Percentiles rank a stretch among this genome's conserved stretches.
These are phyloP conservation scores for Megastigmus dorsalis DNA, from an alignment of 2,888 invertebrate species.

Conservation along the genomic window DNA sequence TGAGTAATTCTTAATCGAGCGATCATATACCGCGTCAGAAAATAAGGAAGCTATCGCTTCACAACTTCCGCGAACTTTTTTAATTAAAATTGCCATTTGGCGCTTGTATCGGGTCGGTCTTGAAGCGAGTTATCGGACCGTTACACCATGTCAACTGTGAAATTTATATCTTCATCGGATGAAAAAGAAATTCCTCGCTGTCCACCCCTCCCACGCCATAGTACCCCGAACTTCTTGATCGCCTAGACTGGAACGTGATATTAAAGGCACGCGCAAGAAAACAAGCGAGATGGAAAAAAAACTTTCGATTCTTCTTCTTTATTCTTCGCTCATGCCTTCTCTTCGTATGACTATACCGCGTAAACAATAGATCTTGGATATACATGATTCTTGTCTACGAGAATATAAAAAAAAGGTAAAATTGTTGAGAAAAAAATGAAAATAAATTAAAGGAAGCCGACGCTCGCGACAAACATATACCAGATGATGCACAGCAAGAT, in stretches of 20 bases:
- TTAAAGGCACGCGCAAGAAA: background rate
- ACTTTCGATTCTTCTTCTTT: conserved; percentile 1
- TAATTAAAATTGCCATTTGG: conserved; percentile 40
- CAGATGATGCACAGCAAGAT: no score
- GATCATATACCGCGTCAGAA: background rate
- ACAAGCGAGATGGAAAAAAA: background rate
- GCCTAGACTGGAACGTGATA: background rate
- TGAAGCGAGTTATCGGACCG: conserved; percentile 31
- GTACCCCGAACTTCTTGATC: background rate
- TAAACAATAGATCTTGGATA: no score
- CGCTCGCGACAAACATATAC: no score
- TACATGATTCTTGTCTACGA: no score
- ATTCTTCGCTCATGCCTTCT: background rate
- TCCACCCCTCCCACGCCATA: no score
- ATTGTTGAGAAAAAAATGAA: no score
- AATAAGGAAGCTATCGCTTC: background rate
- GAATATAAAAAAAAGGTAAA: no score
- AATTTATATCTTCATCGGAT: conserved; percentile 38
- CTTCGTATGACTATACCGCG: no score
- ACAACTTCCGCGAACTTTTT: conserved; percentile 34
- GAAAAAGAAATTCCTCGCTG: conserved; percentile 3
- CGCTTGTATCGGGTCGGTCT: conserved; percentile 22
- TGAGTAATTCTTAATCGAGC: no score
- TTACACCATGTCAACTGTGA: conserved; percentile 31
- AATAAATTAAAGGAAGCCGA: no score